A percentile compares a stretch with the other conserved stretches of the same genome.
These are phyloP conservation scores for Galendromus occidentalis DNA, from an alignment of 1,140 invertebrate species.

Conservation along the genomic window DNA sequence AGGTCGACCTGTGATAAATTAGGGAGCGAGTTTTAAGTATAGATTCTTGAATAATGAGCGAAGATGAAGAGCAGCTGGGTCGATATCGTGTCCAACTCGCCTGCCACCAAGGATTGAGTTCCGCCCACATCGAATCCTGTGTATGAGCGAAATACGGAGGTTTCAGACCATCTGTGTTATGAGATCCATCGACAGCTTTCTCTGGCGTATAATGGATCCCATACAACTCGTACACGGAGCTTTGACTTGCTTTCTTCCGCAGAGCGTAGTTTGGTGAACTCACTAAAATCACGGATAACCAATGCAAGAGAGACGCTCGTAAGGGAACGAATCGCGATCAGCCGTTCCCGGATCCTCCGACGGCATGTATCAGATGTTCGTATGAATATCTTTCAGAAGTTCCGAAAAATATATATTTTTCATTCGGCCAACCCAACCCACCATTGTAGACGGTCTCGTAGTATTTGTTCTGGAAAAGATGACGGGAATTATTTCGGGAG, in stretches of 20 bases:
- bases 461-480: constrained; percentile 1
- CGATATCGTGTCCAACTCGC: background rate
- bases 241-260: constrained; percentile 18
- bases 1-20: constrained; percentile 15
- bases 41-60: too few species aligned
- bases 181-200: constrained; percentile 18
- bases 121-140: constrained; percentile 16
- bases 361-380: too few species aligned
- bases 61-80: too few species aligned
- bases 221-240: constrained; percentile 19
- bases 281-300: background rate
- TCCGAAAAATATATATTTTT: too few species aligned
- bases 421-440: too few species aligned
- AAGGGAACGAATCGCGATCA: too few species aligned
- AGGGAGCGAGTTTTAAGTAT: too few species aligned
- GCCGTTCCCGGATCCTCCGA: too few species aligned
- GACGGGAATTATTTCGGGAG: too few species aligned
- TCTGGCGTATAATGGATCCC: constrained; percentile 19
- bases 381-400: too few species aligned
- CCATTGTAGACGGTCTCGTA: constrained; percentile 5
- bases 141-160: constrained; percentile 20
- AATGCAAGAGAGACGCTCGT: background rate
- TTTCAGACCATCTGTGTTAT: constrained; percentile 17
- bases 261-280: constrained; percentile 12
- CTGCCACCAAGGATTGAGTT: constrained; percentile 19